These are phyloP conservation scores for Pantala flavescens DNA, from an alignment of 1,140 invertebrate species.

Conservation along the genomic window DNA sequence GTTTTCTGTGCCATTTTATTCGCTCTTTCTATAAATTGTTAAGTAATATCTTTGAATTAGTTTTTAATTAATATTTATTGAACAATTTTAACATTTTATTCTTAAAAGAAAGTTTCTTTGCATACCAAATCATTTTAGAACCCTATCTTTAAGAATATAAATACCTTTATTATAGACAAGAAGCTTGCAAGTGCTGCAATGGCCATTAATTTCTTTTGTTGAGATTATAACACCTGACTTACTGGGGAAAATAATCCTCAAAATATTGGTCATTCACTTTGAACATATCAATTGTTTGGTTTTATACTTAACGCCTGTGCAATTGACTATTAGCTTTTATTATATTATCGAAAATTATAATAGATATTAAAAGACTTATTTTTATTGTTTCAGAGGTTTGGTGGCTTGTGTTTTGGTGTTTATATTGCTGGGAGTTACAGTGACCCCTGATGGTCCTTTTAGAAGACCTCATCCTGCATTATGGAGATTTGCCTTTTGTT, in stretches of 20 bases:
- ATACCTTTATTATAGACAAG: too few species aligned
- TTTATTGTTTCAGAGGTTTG: conserved; percentile 37
- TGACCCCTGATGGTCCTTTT: conserved; percentile 50
- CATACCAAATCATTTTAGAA: neutral
- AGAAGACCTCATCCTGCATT: conserved; percentile 48
- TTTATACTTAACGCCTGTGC: too few species aligned
- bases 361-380: neutral
- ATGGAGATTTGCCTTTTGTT: conserved; percentile 46
- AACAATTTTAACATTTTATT: neutral
- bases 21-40: too few species aligned
- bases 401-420: conserved; percentile 42
- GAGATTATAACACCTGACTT: too few species aligned
- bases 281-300: too few species aligned
- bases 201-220: too few species aligned
- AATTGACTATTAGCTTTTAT: too few species aligned
- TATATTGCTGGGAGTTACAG: conserved; percentile 44
- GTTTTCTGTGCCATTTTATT: too few species aligned
- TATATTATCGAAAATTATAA: too few species aligned
- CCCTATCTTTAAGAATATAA: neutral
- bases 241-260: too few species aligned
- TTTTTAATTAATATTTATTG: neutral
- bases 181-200: too few species aligned
- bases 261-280: too few species aligned
- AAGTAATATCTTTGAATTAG: neutral
- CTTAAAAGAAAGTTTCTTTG: neutral